phyloP scores from a whole-genome alignment of 2,888 invertebrate genomes.

The Elgonia sp. region DNA sequence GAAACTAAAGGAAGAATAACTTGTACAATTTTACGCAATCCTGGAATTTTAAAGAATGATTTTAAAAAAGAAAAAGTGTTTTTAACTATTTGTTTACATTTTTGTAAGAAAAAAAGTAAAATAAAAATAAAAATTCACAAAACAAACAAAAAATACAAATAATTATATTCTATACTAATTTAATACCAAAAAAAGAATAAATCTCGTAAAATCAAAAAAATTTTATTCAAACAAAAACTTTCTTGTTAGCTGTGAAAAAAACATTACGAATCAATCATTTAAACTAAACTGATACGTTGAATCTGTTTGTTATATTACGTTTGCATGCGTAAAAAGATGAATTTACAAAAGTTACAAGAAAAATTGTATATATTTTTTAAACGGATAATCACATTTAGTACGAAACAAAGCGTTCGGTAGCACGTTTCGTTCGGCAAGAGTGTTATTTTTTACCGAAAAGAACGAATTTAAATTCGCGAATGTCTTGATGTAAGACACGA shows the following conservation, averaged over 20 bases:
- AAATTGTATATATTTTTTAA: slow-evolving; percentile 56
- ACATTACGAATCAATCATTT: slow-evolving; percentile 19
- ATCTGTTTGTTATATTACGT: slow-evolving; percentile 46
- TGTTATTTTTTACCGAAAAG: slow-evolving; percentile 43
- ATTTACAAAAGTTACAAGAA: slow-evolving; percentile 39
- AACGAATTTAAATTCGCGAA: slow-evolving; percentile 43
- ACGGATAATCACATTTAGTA: slow-evolving; percentile 14
- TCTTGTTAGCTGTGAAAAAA: not conserved
- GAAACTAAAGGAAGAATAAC: no score
- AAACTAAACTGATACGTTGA: slow-evolving; percentile 24
- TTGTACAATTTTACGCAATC: no score
- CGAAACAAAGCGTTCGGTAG: slow-evolving; percentile 17
- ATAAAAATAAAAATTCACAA: no score
- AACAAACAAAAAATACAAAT: not conserved
- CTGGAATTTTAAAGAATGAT: no score
- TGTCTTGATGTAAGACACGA: slow-evolving; percentile 32
- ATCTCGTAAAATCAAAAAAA: no score
- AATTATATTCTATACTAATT: not conserved
- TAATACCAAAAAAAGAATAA: no score
- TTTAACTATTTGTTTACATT: no score
- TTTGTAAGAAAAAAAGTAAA: no score
- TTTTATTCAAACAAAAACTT: not conserved
- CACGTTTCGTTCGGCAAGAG: slow-evolving; percentile 24
- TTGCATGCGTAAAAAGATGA: slow-evolving; percentile 29
- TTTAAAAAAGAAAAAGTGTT: no score